These are phyloP conservation scores for Heteronetta atricapilla DNA, from an alignment of 2,113 vertebrate species.

Conservation along the genomic window DNA sequence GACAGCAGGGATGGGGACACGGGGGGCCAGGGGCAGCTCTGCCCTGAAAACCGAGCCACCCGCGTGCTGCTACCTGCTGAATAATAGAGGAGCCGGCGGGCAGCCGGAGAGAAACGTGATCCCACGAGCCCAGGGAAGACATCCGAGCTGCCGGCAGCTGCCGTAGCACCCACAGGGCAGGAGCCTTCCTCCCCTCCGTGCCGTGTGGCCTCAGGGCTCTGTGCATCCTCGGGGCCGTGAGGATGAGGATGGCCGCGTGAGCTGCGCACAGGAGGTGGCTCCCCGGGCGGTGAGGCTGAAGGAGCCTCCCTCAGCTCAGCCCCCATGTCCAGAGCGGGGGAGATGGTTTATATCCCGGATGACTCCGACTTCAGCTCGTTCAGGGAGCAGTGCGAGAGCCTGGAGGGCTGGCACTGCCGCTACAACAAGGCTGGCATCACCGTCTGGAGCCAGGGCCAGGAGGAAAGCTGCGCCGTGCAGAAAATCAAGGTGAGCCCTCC, in stretches of 20 bases:
- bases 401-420: constrained; percentile 83
- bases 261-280: neutral
- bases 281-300: neutral
- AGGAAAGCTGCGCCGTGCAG: constrained; percentile 81
- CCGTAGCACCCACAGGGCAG: neutral
- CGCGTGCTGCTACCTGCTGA: constrained; percentile 54
- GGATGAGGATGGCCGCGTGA: neutral
- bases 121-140: neutral
- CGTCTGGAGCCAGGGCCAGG: constrained; percentile 80
- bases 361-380: constrained; percentile 86
- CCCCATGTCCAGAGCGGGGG: constrained; percentile 34
- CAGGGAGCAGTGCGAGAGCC: constrained; percentile 81
- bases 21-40: neutral
- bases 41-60: constrained; percentile 52
- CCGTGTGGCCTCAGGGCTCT: neutral
- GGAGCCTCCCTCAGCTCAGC: neutral
- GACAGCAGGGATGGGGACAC: neutral
- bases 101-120: constrained; percentile 51
- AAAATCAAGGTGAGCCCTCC: constrained; percentile 85
- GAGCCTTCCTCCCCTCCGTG: neutral
- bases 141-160: constrained; percentile 34
- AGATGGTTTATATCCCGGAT: constrained; percentile 83
- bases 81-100: constrained; percentile 60
- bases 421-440: constrained; percentile 85
- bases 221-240: neutral